A percentile compares a stretch with the other conserved stretches of the same genome.
phyloP scores from a whole-genome alignment of 2,888 invertebrate species.

The Spilarctia lutea region DNA sequence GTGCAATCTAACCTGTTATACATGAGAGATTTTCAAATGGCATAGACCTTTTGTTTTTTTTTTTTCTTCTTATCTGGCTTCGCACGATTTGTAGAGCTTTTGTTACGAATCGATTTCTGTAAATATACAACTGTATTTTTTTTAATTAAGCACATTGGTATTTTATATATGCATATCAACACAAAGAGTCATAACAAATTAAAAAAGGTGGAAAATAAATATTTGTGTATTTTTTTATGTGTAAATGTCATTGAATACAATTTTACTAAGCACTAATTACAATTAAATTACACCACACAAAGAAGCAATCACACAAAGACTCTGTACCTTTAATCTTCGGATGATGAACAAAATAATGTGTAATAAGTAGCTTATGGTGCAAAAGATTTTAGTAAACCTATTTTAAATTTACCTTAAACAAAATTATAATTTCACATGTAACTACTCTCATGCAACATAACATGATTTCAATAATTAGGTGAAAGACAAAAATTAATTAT shows the following conservation, averaged over 20 bases:
- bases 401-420: no score
- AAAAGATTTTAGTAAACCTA: not conserved
- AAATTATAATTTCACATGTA: not conserved
- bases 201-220: not conserved
- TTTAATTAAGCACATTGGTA: not conserved
- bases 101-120: not conserved
- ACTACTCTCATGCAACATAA: not conserved
- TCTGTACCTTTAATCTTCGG: no score
- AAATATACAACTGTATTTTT: not conserved
- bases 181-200: not conserved
- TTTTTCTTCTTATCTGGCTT: no score
- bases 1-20: constrained; percentile 7
- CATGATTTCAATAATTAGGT: not conserved
- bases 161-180: not conserved
- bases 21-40: not conserved
- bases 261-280: not conserved
- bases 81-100: no score
- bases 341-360: no score
- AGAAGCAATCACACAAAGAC: no score
- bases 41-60: not conserved
- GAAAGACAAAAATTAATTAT: not conserved
- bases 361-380: not conserved
- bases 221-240: not conserved
- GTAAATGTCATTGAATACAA: not conserved
- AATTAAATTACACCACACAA: no score